Conservation (phyloP, 1,140 invertebrate species). For the Euwallacea fornicatus region DNA sequence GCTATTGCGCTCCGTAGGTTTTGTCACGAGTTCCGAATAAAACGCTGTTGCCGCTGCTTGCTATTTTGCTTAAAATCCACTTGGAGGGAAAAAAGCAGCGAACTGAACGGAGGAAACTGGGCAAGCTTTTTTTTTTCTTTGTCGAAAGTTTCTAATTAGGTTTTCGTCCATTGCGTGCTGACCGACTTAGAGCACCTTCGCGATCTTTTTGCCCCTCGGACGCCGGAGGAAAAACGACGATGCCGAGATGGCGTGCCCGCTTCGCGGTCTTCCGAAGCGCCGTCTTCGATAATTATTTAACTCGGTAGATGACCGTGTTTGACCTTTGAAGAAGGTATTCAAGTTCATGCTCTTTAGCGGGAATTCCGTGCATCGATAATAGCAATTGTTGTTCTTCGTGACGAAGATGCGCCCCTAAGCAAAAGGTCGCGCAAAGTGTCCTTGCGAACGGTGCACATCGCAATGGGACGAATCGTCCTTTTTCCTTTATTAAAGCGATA, state of each 20-base stretch:
- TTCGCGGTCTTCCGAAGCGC: slow-evolving; percentile 18
- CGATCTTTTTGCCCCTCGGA: no score
- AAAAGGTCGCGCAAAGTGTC: slow-evolving; percentile 10
- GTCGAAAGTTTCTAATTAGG: no score
- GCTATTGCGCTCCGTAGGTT: no score
- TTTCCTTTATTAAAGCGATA: background rate
- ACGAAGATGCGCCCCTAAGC: slow-evolving; percentile 9
- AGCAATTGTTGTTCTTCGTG: slow-evolving; percentile 6
- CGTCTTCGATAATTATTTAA: slow-evolving; percentile 5
- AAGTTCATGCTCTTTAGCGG: slow-evolving; percentile 16
- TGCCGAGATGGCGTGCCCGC: background rate
- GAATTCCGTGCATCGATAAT: slow-evolving; percentile 3
- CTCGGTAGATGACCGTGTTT: slow-evolving; percentile 15
- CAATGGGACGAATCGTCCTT: background rate
- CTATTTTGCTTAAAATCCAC: no score
- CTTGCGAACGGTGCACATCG: background rate
- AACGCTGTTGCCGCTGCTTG: no score
- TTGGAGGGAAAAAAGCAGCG: no score
- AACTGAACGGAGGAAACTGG: no score
- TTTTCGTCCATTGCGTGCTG: no score
- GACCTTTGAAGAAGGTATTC: slow-evolving; percentile 25
- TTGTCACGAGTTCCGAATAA: no score
- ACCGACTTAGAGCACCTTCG: no score
- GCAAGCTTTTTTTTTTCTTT: no score
- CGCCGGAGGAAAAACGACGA: no score